A percentile compares a stretch with the other conserved stretches of the same genome.
phyloP scores from a whole-genome alignment of 2,797 vertebrate genomes.

The Thalassophryne amazonica region DNA sequence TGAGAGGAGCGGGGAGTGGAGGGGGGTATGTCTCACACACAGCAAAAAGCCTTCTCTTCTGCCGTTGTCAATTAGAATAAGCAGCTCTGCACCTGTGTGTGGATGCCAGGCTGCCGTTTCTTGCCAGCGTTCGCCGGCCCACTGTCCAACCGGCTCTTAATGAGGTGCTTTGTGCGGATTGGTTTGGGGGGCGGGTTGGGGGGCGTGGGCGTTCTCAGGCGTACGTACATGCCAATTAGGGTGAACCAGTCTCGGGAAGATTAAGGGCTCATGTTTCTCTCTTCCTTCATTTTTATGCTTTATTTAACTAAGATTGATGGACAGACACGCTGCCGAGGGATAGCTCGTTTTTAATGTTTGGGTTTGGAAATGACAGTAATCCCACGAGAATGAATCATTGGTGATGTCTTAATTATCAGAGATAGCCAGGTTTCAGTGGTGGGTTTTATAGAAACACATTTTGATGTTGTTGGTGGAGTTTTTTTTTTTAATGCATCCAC shows the following conservation, averaged over 20 bases:
- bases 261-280: conserved; percentile 27
- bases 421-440: no score
- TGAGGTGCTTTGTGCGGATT: conserved; percentile 69
- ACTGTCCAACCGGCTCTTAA: conserved; percentile 64
- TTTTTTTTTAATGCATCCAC: no score
- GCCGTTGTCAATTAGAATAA: conserved; percentile 69
- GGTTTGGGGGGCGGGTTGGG: conserved; percentile 50
- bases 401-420: conserved; percentile 11
- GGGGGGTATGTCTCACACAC: conserved; percentile 43
- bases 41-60: conserved; percentile 53
- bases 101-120: conserved; percentile 43
- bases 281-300: conserved; percentile 7
- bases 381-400: conserved; percentile 28
- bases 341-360: conserved; percentile 19
- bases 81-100: conserved; percentile 62
- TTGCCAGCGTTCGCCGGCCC: conserved; percentile 54
- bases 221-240: conserved; percentile 64
- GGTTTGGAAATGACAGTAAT: conserved; percentile 37
- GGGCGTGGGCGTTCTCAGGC: conserved; percentile 37
- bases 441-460: no score
- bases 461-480: no score
- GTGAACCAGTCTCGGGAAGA: conserved; percentile 41
- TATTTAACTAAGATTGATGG: conserved; percentile 36
- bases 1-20: neutral
- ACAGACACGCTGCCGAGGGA: conserved; percentile 22